Evolutionary conservation across 2,888 invertebrate genomes (phyloP).

Genomic region (Hoplodrina ambigua): DNA sequence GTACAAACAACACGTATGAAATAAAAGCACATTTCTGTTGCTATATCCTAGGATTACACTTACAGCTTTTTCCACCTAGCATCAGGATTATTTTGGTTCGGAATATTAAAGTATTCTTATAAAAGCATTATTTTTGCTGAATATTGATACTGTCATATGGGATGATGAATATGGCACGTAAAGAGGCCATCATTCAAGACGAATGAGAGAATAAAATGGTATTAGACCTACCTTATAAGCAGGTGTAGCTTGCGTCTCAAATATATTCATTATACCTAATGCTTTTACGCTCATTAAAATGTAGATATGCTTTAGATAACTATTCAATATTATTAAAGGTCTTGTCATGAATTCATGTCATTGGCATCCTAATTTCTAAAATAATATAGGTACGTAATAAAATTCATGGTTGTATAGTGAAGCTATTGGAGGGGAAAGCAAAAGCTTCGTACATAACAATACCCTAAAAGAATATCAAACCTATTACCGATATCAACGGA

Average conservation of each 20-base stretch:
- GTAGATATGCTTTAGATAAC: background rate
- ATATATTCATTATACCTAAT: background rate
- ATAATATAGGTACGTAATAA: background rate
- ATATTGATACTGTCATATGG: conserved; percentile 69
- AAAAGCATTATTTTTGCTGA: conserved; percentile 54
- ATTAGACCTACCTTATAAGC: conserved; percentile 9
- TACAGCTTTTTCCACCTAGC: conserved; percentile 49
- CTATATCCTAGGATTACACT: conserved; percentile 36
- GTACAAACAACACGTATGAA: conserved; percentile 36
- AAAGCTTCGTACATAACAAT: conserved; percentile 17
- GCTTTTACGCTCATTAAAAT: conserved; percentile 3
- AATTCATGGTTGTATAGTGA: background rate
- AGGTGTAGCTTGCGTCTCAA: background rate
- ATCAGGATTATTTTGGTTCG: conserved; percentile 22
- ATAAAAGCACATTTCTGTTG: conserved; percentile 45
- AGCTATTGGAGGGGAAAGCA: background rate
- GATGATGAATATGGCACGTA: conserved; percentile 68
- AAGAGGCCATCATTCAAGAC: conserved; percentile 48
- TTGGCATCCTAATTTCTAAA: background rate
- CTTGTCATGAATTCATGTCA: background rate
- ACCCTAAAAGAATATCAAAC: conserved; percentile 30
- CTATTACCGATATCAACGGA: conserved; percentile 42
- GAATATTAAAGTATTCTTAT: conserved; percentile 28
- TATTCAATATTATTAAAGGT: background rate
- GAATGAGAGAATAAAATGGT: conserved; percentile 31